A percentile compares a stretch with the other conserved stretches of the same genome.
phyloP scores from a whole-genome alignment of 2,797 vertebrate genomes.

The Heterohyrax brucei region DNA sequence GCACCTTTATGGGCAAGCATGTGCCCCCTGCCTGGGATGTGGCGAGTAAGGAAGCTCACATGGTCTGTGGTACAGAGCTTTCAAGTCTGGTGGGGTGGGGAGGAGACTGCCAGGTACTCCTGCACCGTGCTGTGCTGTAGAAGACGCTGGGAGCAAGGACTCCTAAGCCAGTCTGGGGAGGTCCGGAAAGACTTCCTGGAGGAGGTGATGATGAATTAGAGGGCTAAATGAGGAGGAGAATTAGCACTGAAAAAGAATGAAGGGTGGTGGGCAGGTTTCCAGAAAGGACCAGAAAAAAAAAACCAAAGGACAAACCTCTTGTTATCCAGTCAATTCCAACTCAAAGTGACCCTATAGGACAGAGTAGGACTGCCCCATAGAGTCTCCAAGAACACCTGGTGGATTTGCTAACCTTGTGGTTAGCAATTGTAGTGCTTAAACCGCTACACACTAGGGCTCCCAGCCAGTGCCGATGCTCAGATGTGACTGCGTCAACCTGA shows the following conservation, averaged over 20 bases:
- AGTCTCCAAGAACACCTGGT: too few species aligned
- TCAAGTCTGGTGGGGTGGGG: not conserved
- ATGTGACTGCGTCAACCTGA: constrained; percentile 1
- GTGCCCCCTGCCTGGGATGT: not conserved
- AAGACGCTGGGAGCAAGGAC: not conserved
- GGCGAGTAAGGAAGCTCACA: constrained; percentile 15
- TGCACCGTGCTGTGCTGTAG: not conserved
- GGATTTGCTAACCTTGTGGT: too few species aligned
- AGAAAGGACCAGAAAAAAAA: not conserved
- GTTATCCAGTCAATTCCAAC: too few species aligned
- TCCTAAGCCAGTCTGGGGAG: not conserved
- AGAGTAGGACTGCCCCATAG: too few species aligned
- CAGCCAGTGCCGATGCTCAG: not conserved
- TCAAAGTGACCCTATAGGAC: too few species aligned
- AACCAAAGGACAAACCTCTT: too few species aligned
- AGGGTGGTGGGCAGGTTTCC: not conserved
- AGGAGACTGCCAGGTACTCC: not conserved
- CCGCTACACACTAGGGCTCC: too few species aligned
- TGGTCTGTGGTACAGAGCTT: not conserved
- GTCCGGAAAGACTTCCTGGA: constrained; percentile 44
- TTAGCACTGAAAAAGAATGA: not conserved
- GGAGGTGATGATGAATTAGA: not conserved
- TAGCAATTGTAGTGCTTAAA: too few species aligned
- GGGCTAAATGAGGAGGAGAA: not conserved
- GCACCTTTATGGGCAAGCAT: not conserved